Evolutionary conservation across 2,797 vertebrate genomes (phyloP), one percentile per base, ranked within the genome.

Genomic region (Bufotes viridis): DNA sequence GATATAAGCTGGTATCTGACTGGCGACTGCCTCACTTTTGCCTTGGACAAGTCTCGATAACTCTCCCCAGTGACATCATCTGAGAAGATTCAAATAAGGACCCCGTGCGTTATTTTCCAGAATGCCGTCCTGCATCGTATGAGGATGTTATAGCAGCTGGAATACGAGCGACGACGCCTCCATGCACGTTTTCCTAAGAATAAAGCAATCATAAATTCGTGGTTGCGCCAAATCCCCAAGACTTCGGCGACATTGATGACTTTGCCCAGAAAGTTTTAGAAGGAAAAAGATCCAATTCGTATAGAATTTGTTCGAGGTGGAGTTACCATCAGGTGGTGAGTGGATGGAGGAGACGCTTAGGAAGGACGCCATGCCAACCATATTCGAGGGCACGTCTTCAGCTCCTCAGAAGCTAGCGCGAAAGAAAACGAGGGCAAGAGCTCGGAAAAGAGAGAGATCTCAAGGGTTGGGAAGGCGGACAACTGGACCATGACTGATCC

Each of bases 261-360:
- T 74, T 74, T 74, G 70, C 70, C 14, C 70, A 49, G 70, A 74
- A 74, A 49, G 34, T 74, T 34, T 9, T 34, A 49, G 70, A 74
- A 6, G 70, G 34, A 74, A 74, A 20, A 49, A 74, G 11, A 70
- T 24, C 67, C 14, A 10, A 29, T 29, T 69, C 13, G 65, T 69
- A 26, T 69, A 26, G 65, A 29, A 29, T 69, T 69, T 69, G 65
- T 69, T 69, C n/a, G 1, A 69, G 65, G 20, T 1, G 8, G n/a
- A 26, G n/a, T 29, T 69, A 69, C 65, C 34, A 34, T 34, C 34
- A 34, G 34, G 4, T 3, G 3, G 18, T 11, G 3, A 10, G 63
- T 24, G 24, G 24, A 13, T 69, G 8, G 2, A 29, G 24, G 24
- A 26, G 24, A 26, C 0, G n/a, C 8, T 69, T 11, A 69, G 65